Evolutionary conservation across 1,140 invertebrate genomes (phyloP), one percentile per base, ranked within the genome.

Genomic region (Eriosoma lanigerum): DNA sequence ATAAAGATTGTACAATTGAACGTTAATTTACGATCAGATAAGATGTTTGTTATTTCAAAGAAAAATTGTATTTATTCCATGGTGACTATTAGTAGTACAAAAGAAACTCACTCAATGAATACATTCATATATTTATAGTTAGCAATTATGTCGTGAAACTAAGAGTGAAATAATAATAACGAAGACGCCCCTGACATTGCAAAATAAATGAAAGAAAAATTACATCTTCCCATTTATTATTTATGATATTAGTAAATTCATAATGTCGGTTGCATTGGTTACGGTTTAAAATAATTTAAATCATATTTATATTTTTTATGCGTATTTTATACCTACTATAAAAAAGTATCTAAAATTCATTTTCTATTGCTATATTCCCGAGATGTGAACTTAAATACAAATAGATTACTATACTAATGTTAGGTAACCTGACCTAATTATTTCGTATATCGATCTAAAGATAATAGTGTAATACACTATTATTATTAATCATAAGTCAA

Each of bases 121-220:
- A 19, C 10, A 64, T 19, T 3, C 64, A 26, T 17, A 46, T 68
- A 38, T 46, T 46, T 24, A 24, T 68, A 68, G 24, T n/a, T 19
- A 46, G 6, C 13, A 24, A 68, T 68, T 68, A 68, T 15, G 1
- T 12, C 21, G 64, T 46, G 38, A 68, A 68, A 68, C 64, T 46
- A 46, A 68, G 38, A 68, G 64, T 46, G 5, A 68, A 44, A 68
- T 17, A 68, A 68, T 68, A 68, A 68, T 68, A 46, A n/a, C 38
- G 3, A 38, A 38, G 32, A 68, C 38, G 64, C 38, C 38, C 64
- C 38, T 68, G 64, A 46, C n/a, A 46, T 68, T 68, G 38, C n/a
- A 24, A 64, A 38, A 32, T 8, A 1, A 17, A 8, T 60, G 13
- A 60, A 60, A 15, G 24, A 32, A 62, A 38, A 21, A 48, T 48